phyloP scores from a whole-genome alignment of 2,797 vertebrate genomes.

The Choloepus didactylus region DNA sequence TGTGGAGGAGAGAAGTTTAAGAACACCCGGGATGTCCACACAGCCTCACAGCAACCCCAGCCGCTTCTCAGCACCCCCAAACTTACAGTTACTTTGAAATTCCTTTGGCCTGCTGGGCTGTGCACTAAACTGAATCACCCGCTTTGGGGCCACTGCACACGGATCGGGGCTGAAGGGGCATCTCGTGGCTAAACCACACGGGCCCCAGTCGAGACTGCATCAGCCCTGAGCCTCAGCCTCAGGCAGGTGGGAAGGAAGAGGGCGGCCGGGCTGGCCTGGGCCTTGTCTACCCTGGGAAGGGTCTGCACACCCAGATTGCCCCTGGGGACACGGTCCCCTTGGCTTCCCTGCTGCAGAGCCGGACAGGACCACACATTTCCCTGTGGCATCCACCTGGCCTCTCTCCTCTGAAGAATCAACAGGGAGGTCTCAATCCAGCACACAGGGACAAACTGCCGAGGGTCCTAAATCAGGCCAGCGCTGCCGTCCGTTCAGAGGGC shows the following conservation, averaged over 20 bases:
- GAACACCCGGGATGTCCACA: no score
- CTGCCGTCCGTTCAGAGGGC: conserved; percentile 92
- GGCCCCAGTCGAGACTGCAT: no score
- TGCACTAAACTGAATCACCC: fast-evolving
- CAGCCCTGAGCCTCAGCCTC: no score
- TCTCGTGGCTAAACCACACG: not conserved
- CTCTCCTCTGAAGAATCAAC: conserved; percentile 87
- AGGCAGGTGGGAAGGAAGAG: not conserved
- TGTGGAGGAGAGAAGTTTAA: not conserved
- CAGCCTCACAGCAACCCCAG: no score
- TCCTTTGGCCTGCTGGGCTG: no score
- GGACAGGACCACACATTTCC: not conserved
- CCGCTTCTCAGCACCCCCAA: not conserved
- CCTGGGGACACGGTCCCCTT: not conserved
- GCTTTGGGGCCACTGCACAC: not conserved
- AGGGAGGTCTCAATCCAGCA: conserved; percentile 93
- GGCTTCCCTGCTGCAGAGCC: not conserved
- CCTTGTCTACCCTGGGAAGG: not conserved
- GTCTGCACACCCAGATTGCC: not conserved
- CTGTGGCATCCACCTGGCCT: conserved; percentile 27
- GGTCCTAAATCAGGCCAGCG: conserved; percentile 93
- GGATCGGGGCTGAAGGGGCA: fast-evolving
- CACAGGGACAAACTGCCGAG: conserved; percentile 90
- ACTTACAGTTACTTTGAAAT: not conserved
- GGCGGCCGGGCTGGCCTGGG: not conserved